phyloP scores from a whole-genome alignment of 2,113 vertebrate genomes.

The Oceanodroma tethys region DNA sequence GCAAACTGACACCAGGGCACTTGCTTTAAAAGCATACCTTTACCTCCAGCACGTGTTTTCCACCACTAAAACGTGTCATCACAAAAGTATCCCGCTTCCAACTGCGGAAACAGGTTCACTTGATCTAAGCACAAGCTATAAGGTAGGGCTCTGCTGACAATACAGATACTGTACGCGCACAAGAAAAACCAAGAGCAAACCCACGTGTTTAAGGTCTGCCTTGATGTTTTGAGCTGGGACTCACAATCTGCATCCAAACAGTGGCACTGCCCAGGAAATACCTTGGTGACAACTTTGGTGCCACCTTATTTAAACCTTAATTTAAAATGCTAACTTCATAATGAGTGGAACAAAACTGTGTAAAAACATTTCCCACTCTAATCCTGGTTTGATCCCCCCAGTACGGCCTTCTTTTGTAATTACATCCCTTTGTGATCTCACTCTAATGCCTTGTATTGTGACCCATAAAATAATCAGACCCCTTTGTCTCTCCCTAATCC shows the following conservation, averaged over 20 bases:
- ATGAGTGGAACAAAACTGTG: conserved; percentile 69
- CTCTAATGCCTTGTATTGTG: conserved; percentile 72
- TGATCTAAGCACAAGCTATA: background rate
- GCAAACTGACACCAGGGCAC: background rate
- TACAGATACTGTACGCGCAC: fast-evolving
- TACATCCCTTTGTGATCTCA: conserved; percentile 70
- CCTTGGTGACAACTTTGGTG: conserved; percentile 54
- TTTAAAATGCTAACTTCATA: conserved; percentile 70
- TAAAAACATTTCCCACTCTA: conserved; percentile 68
- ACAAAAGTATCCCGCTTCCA: background rate
- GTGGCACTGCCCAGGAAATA: conserved; percentile 41
- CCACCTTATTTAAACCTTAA: conserved; percentile 64
- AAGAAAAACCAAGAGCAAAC: background rate
- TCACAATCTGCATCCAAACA: background rate
- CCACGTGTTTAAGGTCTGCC: background rate
- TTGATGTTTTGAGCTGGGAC: background rate
- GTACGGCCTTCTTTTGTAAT: conserved; percentile 71
- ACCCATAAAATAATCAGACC: conserved; percentile 73
- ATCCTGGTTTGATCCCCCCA: conserved; percentile 63
- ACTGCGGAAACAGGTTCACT: background rate
- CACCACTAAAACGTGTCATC: background rate
- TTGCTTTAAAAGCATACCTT: background rate
- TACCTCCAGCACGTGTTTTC: background rate
- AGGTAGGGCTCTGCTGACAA: background rate
- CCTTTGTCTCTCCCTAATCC: conserved; percentile 72